Percentiles rank a stretch among this genome's conserved stretches.
Conservation (phyloP, 2,113 vertebrate genomes). For the Mesocricetus auratus region DNA sequence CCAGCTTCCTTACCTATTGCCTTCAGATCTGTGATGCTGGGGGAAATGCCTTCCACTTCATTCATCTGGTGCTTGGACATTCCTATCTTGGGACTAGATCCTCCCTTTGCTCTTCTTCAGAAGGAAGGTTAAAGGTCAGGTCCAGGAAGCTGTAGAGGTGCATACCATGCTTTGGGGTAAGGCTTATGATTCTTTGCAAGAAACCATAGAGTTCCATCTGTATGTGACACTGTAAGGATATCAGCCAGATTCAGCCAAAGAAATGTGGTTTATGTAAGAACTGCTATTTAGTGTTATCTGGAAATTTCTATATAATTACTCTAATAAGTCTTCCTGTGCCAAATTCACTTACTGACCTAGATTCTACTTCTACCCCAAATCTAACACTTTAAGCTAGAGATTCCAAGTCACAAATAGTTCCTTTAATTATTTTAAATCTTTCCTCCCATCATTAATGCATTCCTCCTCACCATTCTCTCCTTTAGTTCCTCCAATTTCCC, state of each 20-base stretch:
- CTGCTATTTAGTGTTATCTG: neutral
- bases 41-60: neutral
- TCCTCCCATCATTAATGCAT: neutral
- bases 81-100: neutral
- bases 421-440: neutral
- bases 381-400: neutral
- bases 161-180: neutral
- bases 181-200: neutral
- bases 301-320: neutral
- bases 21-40: neutral
- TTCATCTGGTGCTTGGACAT: neutral
- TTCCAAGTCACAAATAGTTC: neutral
- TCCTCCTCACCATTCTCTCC: neutral
- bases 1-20: neutral
- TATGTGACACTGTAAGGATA: neutral
- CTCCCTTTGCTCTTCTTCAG: neutral
- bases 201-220: neutral
- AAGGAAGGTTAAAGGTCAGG: neutral
- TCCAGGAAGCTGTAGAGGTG: neutral
- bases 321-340: neutral
- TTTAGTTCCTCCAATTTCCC: neutral
- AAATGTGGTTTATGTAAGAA: neutral
- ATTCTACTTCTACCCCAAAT: neutral
- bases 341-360: neutral
- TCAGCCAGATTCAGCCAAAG: neutral